Evolutionary conservation across 2,797 vertebrate genomes (phyloP), one percentile per base, ranked within the genome.

Genomic region (Poeciliopsis presidionis): DNA sequence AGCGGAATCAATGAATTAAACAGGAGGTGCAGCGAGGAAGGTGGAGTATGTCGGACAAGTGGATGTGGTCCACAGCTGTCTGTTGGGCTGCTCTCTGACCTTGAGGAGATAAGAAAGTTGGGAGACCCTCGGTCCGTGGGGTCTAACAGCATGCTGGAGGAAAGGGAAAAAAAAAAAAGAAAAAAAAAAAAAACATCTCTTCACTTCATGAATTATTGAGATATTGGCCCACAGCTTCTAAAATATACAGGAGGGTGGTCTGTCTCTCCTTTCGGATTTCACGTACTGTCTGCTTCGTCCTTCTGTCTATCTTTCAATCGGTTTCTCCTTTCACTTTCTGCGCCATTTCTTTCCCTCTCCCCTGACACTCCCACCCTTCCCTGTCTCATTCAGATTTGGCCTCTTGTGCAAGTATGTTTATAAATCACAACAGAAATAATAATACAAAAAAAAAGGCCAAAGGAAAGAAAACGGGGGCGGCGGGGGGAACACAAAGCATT

Each of bases 151-250:
- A 82, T 83, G 83, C 83, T 86, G 87, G 75, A 80, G 75, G 73
- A 81, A 85, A 83, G 65, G 49, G 25, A 90, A 83, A 85, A 83
- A 85, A 83, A 83, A 57, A 39, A 90, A 91, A 84, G 81, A 71
- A 57, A 33, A 80, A 75, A 75, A 83, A 85, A 83, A 71, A 57
- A 39, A 90, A 91, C 90, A 92, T 95, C 92, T 94, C 90, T 93
- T 91, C 78, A 43, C 84, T 93, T 95, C 93, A 96, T 96, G 96
- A 97, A 96, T 97, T 96, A 97, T 96, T 96, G 95, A 96, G 93
- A 94, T 95, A 93, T 96, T 96, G 96, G 95, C 94, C 93, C 92
- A 95, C 94, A 94, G 93, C 96, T 94, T 94, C 91, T 94, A 92
- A 95, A 94, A 95, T 95, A 94, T 95, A 95, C 94, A 95, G 92